Conservation (phyloP, 1,140 invertebrate genomes). For the Lamellibrachia luymesi region DNA sequence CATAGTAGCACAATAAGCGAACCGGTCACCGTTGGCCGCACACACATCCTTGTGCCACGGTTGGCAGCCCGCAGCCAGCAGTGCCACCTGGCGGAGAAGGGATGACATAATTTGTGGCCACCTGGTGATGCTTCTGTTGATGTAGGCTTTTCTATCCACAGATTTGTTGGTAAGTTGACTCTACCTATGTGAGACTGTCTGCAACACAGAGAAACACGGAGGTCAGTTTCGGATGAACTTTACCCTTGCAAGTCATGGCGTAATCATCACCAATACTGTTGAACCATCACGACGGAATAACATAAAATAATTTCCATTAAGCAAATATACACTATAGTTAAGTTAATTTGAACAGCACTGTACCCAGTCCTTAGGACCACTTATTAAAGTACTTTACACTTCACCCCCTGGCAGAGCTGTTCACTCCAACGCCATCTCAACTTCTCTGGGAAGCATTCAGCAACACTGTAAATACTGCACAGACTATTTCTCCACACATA, state of each 20-base stretch:
- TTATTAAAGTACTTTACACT: no score
- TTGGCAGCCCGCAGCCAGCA: constrained; percentile 54
- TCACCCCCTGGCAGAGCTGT: no score
- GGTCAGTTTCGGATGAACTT: neutral
- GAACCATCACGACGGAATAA: no score
- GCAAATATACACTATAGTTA: no score
- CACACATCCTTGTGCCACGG: constrained; percentile 59
- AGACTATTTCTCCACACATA: no score
- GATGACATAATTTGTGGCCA: neutral
- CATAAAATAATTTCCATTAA: no score
- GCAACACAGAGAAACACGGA: neutral
- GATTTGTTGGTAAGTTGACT: neutral
- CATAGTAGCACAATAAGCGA: constrained; percentile 60
- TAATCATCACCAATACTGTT: neutral
- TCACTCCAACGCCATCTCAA: no score
- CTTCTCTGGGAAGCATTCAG: no score
- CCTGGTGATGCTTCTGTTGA: neutral
- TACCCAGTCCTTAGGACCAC: no score
- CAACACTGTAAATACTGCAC: no score
- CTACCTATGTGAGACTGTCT: neutral
- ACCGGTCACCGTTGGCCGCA: constrained; percentile 50
- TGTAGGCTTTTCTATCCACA: neutral
- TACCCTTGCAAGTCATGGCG: neutral
- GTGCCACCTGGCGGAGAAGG: constrained; percentile 47
- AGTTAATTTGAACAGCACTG: no score